Evolutionary conservation across 2,888 invertebrate species (phyloP).

Genomic region (Piscicola geometra): DNA sequence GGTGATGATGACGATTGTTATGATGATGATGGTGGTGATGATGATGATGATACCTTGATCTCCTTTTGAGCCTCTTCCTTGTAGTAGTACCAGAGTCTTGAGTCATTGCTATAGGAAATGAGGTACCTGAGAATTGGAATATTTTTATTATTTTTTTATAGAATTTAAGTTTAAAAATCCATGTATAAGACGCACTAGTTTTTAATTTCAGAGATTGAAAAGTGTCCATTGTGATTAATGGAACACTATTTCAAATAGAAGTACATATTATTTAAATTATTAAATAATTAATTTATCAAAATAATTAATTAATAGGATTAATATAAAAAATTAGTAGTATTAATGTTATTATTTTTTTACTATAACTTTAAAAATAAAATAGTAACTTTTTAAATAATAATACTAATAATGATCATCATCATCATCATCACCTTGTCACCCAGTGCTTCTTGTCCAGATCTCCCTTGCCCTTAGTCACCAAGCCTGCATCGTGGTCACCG

Average conservation of each 20-base stretch:
- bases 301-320: too few species aligned
- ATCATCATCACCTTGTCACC: constrained; percentile 57
- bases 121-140: constrained; percentile 53
- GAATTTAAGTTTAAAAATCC: neutral
- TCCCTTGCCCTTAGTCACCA: constrained; percentile 59
- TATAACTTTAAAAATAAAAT: too few species aligned
- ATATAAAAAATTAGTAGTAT: too few species aligned
- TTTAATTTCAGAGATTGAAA: too few species aligned
- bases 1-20: neutral
- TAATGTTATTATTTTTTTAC: too few species aligned
- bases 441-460: constrained; percentile 58
- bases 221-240: too few species aligned
- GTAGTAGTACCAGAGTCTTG: constrained; percentile 58
- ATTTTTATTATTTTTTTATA: neutral
- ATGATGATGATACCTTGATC: constrained; percentile 54
- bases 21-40: neutral
- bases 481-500: constrained; percentile 48
- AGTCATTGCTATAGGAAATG: constrained; percentile 60
- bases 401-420: too few species aligned
- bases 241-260: too few species aligned
- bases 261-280: too few species aligned
- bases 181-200: too few species aligned
- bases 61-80: constrained; percentile 59
- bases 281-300: too few species aligned
- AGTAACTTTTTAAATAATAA: too few species aligned